Percentiles rank a stretch among this genome's conserved stretches.
phyloP scores from a whole-genome alignment of 2,113 vertebrate genomes.

The Nyctibius bracteatus region DNA sequence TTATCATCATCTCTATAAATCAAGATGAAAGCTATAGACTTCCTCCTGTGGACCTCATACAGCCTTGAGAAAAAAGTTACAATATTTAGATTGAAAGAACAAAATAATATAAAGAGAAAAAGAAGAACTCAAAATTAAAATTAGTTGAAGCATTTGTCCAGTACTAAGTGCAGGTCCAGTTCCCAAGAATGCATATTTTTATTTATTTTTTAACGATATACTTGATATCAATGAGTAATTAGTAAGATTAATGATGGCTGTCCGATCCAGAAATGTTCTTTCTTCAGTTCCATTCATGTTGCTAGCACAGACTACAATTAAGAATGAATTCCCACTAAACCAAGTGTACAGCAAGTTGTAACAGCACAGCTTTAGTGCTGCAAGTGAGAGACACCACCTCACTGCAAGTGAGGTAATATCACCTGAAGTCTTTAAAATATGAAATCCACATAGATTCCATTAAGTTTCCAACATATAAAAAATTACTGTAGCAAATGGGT shows the following conservation, averaged over 20 bases:
- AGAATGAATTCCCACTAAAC: neutral
- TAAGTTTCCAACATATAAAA: neutral
- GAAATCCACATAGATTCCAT: neutral
- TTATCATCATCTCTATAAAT: slow-evolving; percentile 81
- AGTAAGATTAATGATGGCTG: neutral
- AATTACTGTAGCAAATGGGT: neutral
- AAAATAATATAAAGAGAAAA: slow-evolving; percentile 22
- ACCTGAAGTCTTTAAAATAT: neutral
- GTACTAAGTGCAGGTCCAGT: neutral
- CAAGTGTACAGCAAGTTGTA: neutral
- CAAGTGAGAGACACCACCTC: neutral
- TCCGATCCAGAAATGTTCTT: neutral
- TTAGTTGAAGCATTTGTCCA: slow-evolving; percentile 16
- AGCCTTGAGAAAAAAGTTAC: slow-evolving; percentile 70
- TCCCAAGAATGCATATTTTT: neutral
- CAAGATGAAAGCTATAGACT: slow-evolving; percentile 78
- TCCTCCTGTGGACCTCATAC: slow-evolving; percentile 74
- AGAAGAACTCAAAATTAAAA: slow-evolving; percentile 5
- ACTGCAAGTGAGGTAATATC: no score
- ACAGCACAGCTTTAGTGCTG: neutral
- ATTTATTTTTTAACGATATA: neutral
- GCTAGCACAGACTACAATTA: neutral
- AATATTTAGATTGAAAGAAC: slow-evolving; percentile 67
- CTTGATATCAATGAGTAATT: neutral
- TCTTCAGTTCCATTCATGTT: neutral